These are phyloP conservation scores for Frieseomelitta varia DNA, from an alignment of 1,140 invertebrate genomes.

Conservation along the genomic window DNA sequence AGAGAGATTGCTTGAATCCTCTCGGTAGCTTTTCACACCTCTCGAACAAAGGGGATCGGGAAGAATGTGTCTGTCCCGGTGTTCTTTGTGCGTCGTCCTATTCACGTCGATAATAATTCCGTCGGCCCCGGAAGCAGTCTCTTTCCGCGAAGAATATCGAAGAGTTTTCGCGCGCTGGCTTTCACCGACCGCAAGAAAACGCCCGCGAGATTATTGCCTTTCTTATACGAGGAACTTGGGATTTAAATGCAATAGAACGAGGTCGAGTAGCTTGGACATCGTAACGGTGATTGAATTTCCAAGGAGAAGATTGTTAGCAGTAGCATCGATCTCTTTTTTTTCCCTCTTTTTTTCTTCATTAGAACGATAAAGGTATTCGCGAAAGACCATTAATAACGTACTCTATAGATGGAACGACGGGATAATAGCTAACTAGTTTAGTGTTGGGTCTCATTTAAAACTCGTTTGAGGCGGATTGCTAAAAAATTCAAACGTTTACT, in stretches of 20 bases:
- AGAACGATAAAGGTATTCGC: too few relatives aligned
- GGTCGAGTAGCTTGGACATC: not conserved
- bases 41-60: constrained; percentile 28
- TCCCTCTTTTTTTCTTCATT: not conserved
- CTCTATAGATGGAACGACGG: not conserved
- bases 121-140: not conserved
- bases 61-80: constrained; percentile 16
- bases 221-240: not conserved
- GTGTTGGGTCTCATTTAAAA: not conserved
- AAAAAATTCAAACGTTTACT: not conserved
- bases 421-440: not conserved
- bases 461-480: not conserved
- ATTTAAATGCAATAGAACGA: not conserved
- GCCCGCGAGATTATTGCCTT: not conserved
- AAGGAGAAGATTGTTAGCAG: not conserved
- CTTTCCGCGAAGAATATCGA: not conserved
- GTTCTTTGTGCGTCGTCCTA: constrained; percentile 18
- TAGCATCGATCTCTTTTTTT: not conserved
- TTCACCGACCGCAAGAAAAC: not conserved
- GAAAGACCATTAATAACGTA: not conserved
- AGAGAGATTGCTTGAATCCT: constrained; percentile 48
- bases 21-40: constrained; percentile 26
- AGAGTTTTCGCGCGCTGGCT: not conserved
- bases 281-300: constrained; percentile 13
- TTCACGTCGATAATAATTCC: constrained; percentile 37